Evolutionary conservation across 1,140 invertebrate genomes (phyloP), one percentile per base, ranked within the genome.

Genomic region (Linepithema humile): DNA sequence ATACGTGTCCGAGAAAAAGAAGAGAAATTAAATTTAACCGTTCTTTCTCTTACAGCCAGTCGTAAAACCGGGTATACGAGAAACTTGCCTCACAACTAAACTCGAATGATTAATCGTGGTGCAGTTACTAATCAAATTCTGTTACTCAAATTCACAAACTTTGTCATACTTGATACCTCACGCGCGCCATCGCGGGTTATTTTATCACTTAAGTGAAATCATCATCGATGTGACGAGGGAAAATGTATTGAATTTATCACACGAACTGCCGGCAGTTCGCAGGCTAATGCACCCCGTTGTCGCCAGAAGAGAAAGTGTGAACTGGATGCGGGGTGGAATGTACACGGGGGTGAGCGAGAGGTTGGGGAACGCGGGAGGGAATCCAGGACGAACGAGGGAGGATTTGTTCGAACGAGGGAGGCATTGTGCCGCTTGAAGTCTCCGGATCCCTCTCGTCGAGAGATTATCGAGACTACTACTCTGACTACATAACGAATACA

Each of bases 361-460:
- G 20, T 32, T 45, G 74, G 43, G 35, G 10, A 65, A 53, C 29
- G 32, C 23, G 32, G 20, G 9, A 65, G 74, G 5, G 45, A 50
- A 78, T 67, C 60, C 60, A 23, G 40, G 20, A 53, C 75, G 62
- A 69, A 78, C 45, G 75, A 78, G 75, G 75, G 23, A 67, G 62
- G 75, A 78, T 78, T 69, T 78, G 75, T 69, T 53, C 75, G 62
- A n/a, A n/a, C n/a, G n/a, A n/a, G n/a, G n/a, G n/a, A n/a, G n/a
- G 62, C 62, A 78, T 78, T 69, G 75, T 78, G 62, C 62, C 45
- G 62, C 45, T 78, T 78, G 75, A 78, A 78, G 75, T 45, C 64
- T 50, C 62, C 23, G 17, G 45, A 78, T 69, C 62, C 23, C 75
- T 78, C 32, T 69, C 62, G 45, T n/a, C 45, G 43, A 29, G 62